Percentiles rank a stretch among this genome's conserved stretches.
phyloP scores from a whole-genome alignment of 2,797 vertebrate genomes.

The Pseudochirops corinnae region DNA sequence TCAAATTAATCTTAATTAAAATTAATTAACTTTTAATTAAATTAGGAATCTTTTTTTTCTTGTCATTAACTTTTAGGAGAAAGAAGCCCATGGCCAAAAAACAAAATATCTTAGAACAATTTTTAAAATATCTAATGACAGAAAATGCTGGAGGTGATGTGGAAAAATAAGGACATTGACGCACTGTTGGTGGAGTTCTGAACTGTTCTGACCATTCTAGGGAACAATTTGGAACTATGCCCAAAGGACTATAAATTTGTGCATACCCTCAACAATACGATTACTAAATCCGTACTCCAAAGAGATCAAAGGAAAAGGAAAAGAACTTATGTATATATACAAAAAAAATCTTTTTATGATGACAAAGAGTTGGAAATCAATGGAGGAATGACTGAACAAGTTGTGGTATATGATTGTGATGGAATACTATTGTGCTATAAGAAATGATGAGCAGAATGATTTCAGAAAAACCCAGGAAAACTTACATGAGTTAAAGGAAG shows the following conservation, averaged over 20 bases:
- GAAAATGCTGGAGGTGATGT: background rate
- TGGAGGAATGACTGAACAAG: background rate
- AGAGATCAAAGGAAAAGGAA: background rate
- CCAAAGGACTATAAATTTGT: background rate
- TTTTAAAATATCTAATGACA: background rate
- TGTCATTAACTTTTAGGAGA: background rate
- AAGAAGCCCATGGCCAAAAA: background rate
- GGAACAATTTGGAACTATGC: background rate
- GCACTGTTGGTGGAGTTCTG: background rate
- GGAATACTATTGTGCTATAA: background rate
- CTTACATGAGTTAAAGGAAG: background rate
- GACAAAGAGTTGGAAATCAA: background rate
- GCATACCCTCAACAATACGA: background rate
- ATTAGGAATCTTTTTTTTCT: background rate
- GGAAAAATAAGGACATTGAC: background rate
- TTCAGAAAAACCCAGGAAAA: background rate
- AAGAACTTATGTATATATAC: background rate
- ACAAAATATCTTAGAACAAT: background rate
- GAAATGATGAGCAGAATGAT: background rate
- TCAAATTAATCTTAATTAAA: background rate
- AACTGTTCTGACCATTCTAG: background rate
- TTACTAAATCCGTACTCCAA: background rate
- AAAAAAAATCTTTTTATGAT: background rate
- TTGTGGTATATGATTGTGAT: background rate
- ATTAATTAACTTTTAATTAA: background rate